Base-by-base conservation (phyloP, 1,140 invertebrate species). In the Holcopasites calliopsidis region DNA sequence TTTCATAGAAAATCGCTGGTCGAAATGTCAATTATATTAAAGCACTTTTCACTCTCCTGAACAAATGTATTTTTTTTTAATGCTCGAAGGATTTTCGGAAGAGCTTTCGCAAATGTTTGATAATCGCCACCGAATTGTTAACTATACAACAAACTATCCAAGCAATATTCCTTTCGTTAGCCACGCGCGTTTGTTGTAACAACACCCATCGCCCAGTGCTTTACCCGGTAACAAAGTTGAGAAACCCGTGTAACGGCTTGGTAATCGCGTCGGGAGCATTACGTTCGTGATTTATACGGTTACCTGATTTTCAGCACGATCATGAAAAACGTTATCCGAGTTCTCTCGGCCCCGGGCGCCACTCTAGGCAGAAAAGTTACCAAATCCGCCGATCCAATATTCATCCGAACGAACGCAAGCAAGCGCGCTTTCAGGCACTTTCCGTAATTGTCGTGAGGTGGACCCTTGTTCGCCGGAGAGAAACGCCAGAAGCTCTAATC, bases 401-500 rank as follows among this genome's bases (percentile, higher is more conserved):
- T 64, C 70, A 42, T 52, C 47, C 47, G 60, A 54, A 64, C 35
- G 70, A 33, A 54, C 47, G 47, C 47, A 6, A 50, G 47, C 35
- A 6, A 64, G 38, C 60, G 13, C 35, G 35, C 44, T 64, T 73
- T 54, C 60, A 23, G 60, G 18, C 60, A 64, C 47, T 73, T 64
- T 54, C 60, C n/a, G 58, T 73, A 73, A 73, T 73, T 73, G 70
- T 71, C 69, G 42, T 42, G 23, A 50, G 72, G 40, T 28, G 50
- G 62, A 57, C 62, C 52, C 52, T 54, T 61, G 58, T 62, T 62
- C 60, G 16, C 10, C 18, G n/a, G 47, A 50, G 47, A 23, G 47
- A 6, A 80, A 55, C 54, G 77, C 64, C 31, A 10, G 58, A 62
- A 66, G 50, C 71, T 75, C 71, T 81, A 81, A 81, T 81, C 79